phyloP scores from a whole-genome alignment of 2,888 invertebrate genomes.

The Synergus japonicus region DNA sequence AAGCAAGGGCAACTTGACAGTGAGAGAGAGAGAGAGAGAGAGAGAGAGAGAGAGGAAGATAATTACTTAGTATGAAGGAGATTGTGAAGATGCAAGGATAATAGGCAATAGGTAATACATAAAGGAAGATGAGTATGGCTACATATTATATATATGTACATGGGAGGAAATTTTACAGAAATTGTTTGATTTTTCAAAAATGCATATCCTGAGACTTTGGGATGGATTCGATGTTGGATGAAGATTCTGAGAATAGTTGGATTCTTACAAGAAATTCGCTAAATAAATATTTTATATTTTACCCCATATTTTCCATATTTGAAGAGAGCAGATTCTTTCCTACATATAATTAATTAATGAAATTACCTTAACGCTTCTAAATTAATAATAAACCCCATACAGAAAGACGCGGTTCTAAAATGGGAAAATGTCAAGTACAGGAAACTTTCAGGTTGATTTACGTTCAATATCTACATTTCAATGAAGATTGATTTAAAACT shows the following conservation, averaged over 20 bases:
- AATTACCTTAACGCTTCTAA: not conserved
- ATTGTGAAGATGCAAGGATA: not conserved
- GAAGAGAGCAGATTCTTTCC: no score
- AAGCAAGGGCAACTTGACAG: not conserved
- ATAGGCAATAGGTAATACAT: not conserved
- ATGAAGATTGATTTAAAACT: not conserved
- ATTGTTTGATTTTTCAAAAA: no score
- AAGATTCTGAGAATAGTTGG: no score
- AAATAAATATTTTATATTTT: no score
- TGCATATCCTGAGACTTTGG: no score
- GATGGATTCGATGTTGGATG: no score
- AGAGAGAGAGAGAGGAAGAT: not conserved
- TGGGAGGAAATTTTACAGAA: not conserved
- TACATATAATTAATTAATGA: not conserved
- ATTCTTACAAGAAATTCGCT: no score
- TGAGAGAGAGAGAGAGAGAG: not conserved
- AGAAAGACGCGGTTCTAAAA: not conserved
- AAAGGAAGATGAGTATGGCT: not conserved
- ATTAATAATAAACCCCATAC: not conserved
- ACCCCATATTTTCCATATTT: no score
- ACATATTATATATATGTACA: conserved; percentile 11
- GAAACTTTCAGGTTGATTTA: not conserved
- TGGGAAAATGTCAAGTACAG: not conserved
- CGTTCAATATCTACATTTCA: not conserved
- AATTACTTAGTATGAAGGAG: not conserved